Percentiles rank a stretch among this genome's conserved stretches.
Conservation (phyloP, 2,888 invertebrate genomes). For the Erebia aethiops region DNA sequence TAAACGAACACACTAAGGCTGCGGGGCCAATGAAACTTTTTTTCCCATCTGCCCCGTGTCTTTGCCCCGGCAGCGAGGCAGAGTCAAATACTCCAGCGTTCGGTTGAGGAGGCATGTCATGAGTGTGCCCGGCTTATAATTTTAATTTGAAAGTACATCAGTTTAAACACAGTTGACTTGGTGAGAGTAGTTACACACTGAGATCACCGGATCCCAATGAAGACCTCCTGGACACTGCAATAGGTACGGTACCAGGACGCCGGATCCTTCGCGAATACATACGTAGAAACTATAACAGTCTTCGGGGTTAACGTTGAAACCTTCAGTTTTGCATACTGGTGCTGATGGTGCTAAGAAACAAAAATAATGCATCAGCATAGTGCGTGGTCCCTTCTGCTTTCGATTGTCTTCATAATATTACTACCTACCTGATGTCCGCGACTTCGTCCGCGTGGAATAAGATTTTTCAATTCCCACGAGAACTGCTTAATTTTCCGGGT, state of each 20-base stretch:
- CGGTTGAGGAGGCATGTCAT: background rate
- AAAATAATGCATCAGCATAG: background rate
- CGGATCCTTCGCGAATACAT: conserved; percentile 15
- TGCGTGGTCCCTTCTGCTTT: too few species aligned
- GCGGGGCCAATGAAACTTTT: too few species aligned
- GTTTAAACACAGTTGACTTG: conserved; percentile 23
- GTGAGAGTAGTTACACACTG: conserved; percentile 29
- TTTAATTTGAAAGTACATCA: conserved; percentile 1
- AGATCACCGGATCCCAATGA: conserved; percentile 31
- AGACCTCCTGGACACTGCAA: conserved; percentile 27
- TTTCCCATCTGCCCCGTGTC: too few species aligned
- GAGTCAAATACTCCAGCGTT: background rate
- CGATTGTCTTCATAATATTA: too few species aligned
- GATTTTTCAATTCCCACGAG: too few species aligned
- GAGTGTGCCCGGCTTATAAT: background rate
- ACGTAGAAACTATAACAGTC: conserved; percentile 34
- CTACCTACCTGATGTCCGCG: too few species aligned
- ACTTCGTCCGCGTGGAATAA: too few species aligned
- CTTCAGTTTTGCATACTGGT: conserved; percentile 23
- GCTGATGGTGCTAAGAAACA: conserved; percentile 16
- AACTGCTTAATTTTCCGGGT: too few species aligned
- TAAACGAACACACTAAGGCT: too few species aligned
- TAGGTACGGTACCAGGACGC: conserved; percentile 6
- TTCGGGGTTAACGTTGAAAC: conserved; percentile 20
- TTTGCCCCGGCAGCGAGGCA: too few species aligned